A percentile compares a stretch with the other conserved stretches of the same genome.
These are phyloP conservation scores for Ameiurus melas DNA, from an alignment of 2,113 vertebrate genomes.

Conservation along the genomic window DNA sequence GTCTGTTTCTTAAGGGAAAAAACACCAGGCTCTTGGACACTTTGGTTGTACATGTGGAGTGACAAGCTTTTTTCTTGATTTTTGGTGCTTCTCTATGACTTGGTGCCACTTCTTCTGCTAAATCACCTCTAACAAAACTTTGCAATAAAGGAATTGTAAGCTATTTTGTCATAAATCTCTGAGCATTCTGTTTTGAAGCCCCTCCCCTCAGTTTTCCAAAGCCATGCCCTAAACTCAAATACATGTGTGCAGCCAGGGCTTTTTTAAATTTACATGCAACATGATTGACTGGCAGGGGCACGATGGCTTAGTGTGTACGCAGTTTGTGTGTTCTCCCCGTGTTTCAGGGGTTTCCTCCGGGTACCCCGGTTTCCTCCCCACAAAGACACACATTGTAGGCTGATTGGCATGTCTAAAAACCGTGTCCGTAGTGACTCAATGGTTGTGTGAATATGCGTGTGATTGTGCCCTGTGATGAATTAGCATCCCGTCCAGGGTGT, in stretches of 20 bases:
- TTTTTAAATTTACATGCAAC: neutral
- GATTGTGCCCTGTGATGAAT: too few species aligned
- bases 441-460: too few species aligned
- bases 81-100: neutral
- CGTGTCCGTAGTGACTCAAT: too few species aligned
- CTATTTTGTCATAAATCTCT: neutral
- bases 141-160: neutral
- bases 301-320: too few species aligned
- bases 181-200: neutral
- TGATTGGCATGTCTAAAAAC: too few species aligned
- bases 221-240: neutral
- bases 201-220: neutral
- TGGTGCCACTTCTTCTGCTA: neutral
- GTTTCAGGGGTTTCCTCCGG: too few species aligned
- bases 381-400: too few species aligned
- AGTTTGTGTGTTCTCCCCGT: too few species aligned
- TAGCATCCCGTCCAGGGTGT: too few species aligned
- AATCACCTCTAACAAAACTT: neutral
- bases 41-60: constrained; percentile 4
- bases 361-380: too few species aligned
- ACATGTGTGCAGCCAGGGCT: neutral
- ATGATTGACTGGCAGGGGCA: neutral
- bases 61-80: neutral
- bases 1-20: constrained; percentile 14
- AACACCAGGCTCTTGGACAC: neutral